These are phyloP conservation scores for Metridium senile DNA, from an alignment of 92 coral and sea anemone genomes.

Conservation along the genomic window DNA sequence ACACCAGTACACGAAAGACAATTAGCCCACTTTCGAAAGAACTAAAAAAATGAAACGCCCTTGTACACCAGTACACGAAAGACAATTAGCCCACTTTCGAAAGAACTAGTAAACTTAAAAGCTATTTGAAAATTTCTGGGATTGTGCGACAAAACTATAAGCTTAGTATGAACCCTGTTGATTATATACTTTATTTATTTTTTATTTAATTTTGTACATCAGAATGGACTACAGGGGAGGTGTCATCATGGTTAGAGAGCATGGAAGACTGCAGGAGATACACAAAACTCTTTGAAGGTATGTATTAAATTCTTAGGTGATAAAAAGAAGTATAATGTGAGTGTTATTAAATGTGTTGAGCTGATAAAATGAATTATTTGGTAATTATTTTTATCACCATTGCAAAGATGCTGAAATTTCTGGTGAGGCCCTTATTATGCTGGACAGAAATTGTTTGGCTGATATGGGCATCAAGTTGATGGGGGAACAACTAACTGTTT, in stretches of 20 bases:
- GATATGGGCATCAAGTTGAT: constrained; percentile 43
- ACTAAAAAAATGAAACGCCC: neutral
- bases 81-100: neutral
- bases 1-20: neutral
- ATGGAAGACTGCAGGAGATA: neutral
- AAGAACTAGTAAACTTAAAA: too few relatives aligned
- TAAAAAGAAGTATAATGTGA: neutral
- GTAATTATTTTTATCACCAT: constrained; percentile 6
- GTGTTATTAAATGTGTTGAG: neutral
- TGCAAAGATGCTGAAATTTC: constrained; percentile 38
- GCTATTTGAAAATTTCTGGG: too few relatives aligned
- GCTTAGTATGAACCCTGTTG: too few relatives aligned
- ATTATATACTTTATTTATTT: neutral
- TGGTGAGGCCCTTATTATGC: constrained; percentile 30
- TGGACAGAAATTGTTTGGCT: constrained; percentile 39
- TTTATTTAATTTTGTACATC: constrained; percentile 9
- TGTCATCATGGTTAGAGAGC: constrained; percentile 29
- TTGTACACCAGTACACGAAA: neutral
- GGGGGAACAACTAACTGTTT: constrained; percentile 33
- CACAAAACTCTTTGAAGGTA: constrained; percentile 7
- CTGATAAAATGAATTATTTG: neutral
- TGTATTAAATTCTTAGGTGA: neutral
- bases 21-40: too few relatives aligned
- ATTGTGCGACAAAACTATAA: too few relatives aligned
- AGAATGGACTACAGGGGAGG: constrained; percentile 37